phyloP scores from a whole-genome alignment of 2,888 invertebrate species.

The Drosophila pegasa region DNA sequence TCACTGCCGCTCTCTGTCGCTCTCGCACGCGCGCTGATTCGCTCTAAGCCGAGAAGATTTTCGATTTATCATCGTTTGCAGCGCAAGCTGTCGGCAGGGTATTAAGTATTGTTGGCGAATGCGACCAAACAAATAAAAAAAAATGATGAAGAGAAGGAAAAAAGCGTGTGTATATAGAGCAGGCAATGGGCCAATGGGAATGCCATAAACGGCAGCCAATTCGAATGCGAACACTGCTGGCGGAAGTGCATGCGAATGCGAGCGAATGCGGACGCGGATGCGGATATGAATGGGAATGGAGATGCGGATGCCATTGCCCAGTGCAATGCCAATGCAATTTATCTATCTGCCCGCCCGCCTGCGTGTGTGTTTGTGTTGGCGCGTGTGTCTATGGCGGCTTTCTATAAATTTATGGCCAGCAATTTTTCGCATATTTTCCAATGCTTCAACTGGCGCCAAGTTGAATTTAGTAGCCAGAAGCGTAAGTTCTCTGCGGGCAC shows the following conservation, averaged over 20 bases:
- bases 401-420: conserved; percentile 69
- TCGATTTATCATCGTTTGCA: conserved; percentile 78
- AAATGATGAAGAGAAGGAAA: conserved; percentile 9
- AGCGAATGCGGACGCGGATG: conserved; percentile 19
- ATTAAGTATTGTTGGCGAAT: conserved; percentile 67
- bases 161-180: conserved; percentile 2
- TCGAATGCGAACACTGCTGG: conserved; percentile 29
- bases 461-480: conserved; percentile 57
- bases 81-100: conserved; percentile 72
- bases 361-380: conserved; percentile 26
- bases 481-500: conserved; percentile 22
- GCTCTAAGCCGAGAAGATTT: conserved; percentile 74
- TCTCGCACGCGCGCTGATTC: neutral
- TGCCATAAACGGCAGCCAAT: conserved; percentile 61
- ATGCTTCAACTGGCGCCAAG: conserved; percentile 64
- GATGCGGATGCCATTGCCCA: conserved; percentile 22
- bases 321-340: conserved; percentile 50
- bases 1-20: neutral
- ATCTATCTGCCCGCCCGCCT: conserved; percentile 23
- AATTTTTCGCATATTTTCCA: conserved; percentile 80
- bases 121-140: conserved; percentile 36
- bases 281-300: conserved; percentile 19
- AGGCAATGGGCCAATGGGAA: conserved; percentile 48
- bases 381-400: conserved; percentile 36
- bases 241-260: conserved; percentile 16